These are phyloP conservation scores for Alexandromys fortis DNA, from an alignment of 2,113 vertebrate genomes.

Conservation along the genomic window DNA sequence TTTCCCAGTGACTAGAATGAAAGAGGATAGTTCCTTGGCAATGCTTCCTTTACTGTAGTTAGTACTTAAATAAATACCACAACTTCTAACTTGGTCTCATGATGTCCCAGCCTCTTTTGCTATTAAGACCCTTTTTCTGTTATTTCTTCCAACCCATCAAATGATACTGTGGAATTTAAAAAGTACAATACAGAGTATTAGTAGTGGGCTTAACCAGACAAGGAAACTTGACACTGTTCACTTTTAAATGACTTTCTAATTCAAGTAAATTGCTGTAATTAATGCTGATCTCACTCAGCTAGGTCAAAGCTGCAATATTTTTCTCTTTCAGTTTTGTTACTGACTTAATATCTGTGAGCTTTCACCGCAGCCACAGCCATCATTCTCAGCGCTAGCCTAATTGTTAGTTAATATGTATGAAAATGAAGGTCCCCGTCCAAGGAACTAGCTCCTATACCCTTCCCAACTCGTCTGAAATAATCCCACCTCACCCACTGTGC, in stretches of 20 bases:
- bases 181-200: not conserved
- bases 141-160: not conserved
- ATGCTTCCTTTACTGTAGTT: not conserved
- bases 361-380: fast-evolving
- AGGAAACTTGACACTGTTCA: not conserved
- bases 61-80: not conserved
- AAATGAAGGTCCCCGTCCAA: not conserved
- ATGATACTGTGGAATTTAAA: not conserved
- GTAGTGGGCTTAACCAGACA: not conserved
- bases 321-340: not conserved
- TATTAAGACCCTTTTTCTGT: not conserved
- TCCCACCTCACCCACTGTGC: not conserved
- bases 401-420: not conserved
- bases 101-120: not conserved
- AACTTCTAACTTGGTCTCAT: no score
- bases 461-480: not conserved
- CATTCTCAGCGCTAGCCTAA: no score
- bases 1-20: not conserved
- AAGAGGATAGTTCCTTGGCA: not conserved
- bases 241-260: not conserved
- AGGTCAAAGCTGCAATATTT: not conserved
- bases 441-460: not conserved
- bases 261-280: not conserved
- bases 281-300: not conserved
- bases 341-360: not conserved